A percentile compares a stretch with the other conserved stretches of the same genome.
phyloP scores from a whole-genome alignment of 2,113 vertebrate genomes.

The Chaetodon auriga region DNA sequence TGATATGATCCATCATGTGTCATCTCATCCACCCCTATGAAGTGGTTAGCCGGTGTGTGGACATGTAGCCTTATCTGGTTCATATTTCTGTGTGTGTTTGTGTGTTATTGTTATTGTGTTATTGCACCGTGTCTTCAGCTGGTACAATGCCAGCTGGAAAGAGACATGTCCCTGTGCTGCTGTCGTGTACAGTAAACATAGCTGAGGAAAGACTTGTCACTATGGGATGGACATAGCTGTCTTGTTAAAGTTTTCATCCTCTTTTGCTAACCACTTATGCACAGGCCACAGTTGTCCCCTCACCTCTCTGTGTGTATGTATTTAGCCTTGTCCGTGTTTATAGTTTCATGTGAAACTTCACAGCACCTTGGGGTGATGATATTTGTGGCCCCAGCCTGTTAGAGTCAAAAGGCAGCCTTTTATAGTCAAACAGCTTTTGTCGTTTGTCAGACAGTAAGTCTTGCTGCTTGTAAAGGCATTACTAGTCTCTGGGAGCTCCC shows the following conservation, averaged over 20 bases:
- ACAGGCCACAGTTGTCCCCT: slow-evolving; percentile 8
- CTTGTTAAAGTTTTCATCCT: slow-evolving; percentile 35
- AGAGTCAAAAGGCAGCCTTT: slow-evolving; percentile 7
- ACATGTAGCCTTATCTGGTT: slow-evolving; percentile 30
- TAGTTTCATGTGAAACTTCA: neutral
- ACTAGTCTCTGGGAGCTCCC: neutral
- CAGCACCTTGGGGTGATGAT: neutral
- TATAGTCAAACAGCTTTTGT: neutral
- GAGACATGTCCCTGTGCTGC: slow-evolving; percentile 3
- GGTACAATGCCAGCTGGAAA: slow-evolving; percentile 16
- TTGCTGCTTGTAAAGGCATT: slow-evolving; percentile 11
- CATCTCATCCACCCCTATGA: neutral
- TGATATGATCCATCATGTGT: neutral
- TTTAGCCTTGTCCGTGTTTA: neutral
- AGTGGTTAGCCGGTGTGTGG: slow-evolving; percentile 6
- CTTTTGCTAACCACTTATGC: slow-evolving; percentile 7
- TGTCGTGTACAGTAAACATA: slow-evolving; percentile 59
- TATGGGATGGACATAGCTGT: neutral
- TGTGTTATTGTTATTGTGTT: slow-evolving; percentile 11
- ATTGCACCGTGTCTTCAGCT: neutral
- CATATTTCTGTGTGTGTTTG: slow-evolving; percentile 35
- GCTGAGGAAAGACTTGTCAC: slow-evolving; percentile 22
- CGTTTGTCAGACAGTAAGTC: neutral
- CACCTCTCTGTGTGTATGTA: neutral
- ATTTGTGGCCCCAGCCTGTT: neutral